Base-by-base conservation (phyloP, 2,888 invertebrate genomes). In the Troides aeacus region DNA sequence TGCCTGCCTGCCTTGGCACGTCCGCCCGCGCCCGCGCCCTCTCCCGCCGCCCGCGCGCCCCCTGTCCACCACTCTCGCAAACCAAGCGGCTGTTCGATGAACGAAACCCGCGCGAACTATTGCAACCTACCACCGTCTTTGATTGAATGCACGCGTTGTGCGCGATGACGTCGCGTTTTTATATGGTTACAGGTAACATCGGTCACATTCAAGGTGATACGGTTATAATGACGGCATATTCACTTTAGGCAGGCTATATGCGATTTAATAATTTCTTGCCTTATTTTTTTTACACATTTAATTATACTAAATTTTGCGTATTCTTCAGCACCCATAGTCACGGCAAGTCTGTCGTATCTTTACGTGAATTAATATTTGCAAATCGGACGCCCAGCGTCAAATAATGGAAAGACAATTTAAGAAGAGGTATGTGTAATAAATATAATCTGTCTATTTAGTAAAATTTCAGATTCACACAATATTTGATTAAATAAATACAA, bases 1-100 rank as follows among this genome's bases (percentile, higher is more conserved):
- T 84, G 89, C 88, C 81, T 85, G 91, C 89, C 89, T 89, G 88
- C 89, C 89, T 89, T 89, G 89, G 89, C 90, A 89, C 86, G 89
- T 90, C 90, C 90, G 89, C 85, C 84, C 85, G 86, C 87, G 78
- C 79, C 78, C 79, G 76, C 87, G 39, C 57, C 81, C 85, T 7
- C 2, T 5, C 39, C 8, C 39, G 5, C 39, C 87, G 78, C 79
- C 78, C 79, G 76, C 87, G 39, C 64, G 81, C 85, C 83, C 81
- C 84, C 81, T 84, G 83, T 85, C 84, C 82, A 81, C 83, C 82
- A 77, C 79, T 79, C 78, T 62, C 66, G 78, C 79, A 77, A 81
- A 81, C 81, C 81, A 76, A 74, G 77, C 74, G 57, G 57, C 72
- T 69, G 73, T 72, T 68, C 74, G 71, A 72, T 75, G 71, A 70